Conservation (phyloP, 2,888 invertebrate genomes). For the Nyleta sp. region DNA sequence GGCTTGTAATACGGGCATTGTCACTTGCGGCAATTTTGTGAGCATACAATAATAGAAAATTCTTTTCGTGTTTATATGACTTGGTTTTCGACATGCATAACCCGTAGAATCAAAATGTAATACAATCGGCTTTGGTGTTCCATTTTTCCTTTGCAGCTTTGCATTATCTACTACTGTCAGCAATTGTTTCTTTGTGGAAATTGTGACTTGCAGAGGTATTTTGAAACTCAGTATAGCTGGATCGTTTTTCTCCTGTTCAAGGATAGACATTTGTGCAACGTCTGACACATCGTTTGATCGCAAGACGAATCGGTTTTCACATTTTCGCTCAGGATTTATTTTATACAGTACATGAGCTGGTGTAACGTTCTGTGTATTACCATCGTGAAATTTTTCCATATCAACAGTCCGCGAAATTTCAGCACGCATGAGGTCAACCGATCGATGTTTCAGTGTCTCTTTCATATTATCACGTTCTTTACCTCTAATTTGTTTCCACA, state of each 20-base stretch:
- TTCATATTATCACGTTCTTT: too few relatives aligned
- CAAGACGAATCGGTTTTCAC: slow-evolving; percentile 19
- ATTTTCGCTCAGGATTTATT: slow-evolving; percentile 39
- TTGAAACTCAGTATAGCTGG: slow-evolving; percentile 13
- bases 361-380: slow-evolving; percentile 13
- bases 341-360: slow-evolving; percentile 22
- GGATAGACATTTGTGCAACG: slow-evolving; percentile 21
- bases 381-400: slow-evolving; percentile 47
- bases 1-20: slow-evolving; percentile 32
- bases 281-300: slow-evolving; percentile 58
- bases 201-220: slow-evolving; percentile 13
- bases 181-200: slow-evolving; percentile 33
- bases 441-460: too few relatives aligned
- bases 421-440: too few relatives aligned
- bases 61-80: slow-evolving; percentile 17
- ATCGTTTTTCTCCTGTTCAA: slow-evolving; percentile 18
- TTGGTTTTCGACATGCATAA: slow-evolving; percentile 47
- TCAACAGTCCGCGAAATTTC: slow-evolving; percentile 16
- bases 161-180: slow-evolving; percentile 10
- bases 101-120: slow-evolving; percentile 61
- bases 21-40: neutral
- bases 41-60: slow-evolving; percentile 54
- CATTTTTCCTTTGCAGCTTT: neutral
- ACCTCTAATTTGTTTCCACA: too few relatives aligned
- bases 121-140: slow-evolving; percentile 16